Evolutionary conservation across 2,113 vertebrate genomes (phyloP).

Genomic region (Sceloporus undulatus): DNA sequence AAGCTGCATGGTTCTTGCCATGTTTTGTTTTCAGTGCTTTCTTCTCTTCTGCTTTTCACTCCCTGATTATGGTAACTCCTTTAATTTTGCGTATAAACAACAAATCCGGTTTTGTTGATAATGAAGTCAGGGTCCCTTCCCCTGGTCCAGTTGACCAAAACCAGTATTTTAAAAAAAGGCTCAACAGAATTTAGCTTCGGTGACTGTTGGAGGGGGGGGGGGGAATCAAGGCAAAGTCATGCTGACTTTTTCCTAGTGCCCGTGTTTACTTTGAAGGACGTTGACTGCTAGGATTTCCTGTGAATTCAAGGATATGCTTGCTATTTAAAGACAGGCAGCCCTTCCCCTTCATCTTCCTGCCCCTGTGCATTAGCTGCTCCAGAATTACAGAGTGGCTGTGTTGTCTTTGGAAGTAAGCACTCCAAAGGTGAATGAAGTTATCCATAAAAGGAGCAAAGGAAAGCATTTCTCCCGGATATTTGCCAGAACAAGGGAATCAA

Average conservation of each 20-base stretch:
- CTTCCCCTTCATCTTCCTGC: not conserved
- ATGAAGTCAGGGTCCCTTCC: not conserved
- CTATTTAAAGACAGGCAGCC: not conserved
- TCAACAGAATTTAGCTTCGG: not conserved
- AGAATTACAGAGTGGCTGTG: slow-evolving; percentile 17
- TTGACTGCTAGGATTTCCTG: slow-evolving; percentile 64
- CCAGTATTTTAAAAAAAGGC: not conserved
- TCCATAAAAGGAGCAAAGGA: not conserved
- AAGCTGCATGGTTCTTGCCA: not conserved
- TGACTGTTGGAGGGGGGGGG: slow-evolving; percentile 2
- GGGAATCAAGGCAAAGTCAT: not conserved
- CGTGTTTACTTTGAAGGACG: slow-evolving; percentile 19
- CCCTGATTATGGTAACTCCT: not conserved
- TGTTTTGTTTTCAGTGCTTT: too few relatives aligned
- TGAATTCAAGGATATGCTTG: slow-evolving; percentile 18
- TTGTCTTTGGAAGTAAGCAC: not conserved
- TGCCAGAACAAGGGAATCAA: not conserved
- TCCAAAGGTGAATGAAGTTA: accelerated
- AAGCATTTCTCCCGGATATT: not conserved
- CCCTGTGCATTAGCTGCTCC: slow-evolving; percentile 5
- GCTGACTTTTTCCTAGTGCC: slow-evolving; percentile 30
- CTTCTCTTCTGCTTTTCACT: not conserved
- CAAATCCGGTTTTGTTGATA: slow-evolving; percentile 13
- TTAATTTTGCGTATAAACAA: not conserved
- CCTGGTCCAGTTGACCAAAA: too few relatives aligned